These are phyloP conservation scores for Echinarachnius parma DNA, from an alignment of 53 echinoderm and acorn worm genomes.

Conservation along the genomic window DNA sequence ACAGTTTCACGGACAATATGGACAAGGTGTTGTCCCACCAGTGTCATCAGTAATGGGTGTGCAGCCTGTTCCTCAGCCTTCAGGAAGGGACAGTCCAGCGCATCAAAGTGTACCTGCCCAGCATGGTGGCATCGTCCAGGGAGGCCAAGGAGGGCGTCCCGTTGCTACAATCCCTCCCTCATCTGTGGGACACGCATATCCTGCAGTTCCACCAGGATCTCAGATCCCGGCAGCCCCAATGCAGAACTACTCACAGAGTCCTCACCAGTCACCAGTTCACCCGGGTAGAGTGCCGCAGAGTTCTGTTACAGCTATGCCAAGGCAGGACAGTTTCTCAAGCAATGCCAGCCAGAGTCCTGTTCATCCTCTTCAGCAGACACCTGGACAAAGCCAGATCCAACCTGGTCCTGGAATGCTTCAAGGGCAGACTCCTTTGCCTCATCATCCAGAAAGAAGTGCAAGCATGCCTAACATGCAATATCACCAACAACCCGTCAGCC, in stretches of 20 bases:
- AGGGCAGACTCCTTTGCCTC: neutral
- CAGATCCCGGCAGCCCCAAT: neutral
- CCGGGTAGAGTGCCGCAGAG: conserved; percentile 12
- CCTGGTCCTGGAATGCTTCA: neutral
- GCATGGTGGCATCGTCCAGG: neutral
- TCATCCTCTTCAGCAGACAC: conserved; percentile 11
- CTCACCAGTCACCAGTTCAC: conserved; percentile 29
- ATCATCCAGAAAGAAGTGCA: neutral
- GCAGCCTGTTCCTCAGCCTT: conserved; percentile 12
- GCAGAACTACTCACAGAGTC: conserved; percentile 16
- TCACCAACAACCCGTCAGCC: conserved; percentile 16
- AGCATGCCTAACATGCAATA: neutral
- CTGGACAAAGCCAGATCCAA: neutral
- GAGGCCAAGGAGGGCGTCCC: conserved; percentile 7
- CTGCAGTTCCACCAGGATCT: conserved; percentile 5
- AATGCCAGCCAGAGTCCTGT: conserved; percentile 39
- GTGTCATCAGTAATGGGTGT: too few species aligned
- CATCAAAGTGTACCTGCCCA: conserved; percentile 13
- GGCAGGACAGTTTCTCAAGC: conserved; percentile 43
- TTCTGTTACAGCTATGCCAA: conserved; percentile 21
- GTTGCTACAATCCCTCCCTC: conserved; percentile 36
- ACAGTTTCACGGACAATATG: conserved; percentile 4
- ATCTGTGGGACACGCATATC: conserved; percentile 1
- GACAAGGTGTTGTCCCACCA: conserved; percentile 28
- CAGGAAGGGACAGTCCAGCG: neutral